Evolutionary conservation across 2,888 invertebrate species (phyloP).

Genomic region (Drosophila cyrtoloma): DNA sequence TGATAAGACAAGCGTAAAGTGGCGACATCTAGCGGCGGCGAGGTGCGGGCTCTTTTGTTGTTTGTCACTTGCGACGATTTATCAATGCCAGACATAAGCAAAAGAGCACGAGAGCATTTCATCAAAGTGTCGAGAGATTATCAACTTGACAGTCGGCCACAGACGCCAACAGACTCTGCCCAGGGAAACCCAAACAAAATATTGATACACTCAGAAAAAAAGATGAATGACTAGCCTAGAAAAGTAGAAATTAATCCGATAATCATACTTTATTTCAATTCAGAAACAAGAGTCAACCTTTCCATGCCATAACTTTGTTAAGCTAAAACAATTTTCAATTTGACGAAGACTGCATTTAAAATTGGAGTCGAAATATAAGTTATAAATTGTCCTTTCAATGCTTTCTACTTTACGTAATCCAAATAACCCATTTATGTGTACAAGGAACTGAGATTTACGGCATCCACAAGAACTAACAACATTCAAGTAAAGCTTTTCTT

Average conservation of each 20-base stretch:
- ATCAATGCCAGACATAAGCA: conserved; percentile 77
- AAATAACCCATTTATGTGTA: too few species aligned
- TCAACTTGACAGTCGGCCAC: conserved; percentile 65
- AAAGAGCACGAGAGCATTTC: conserved; percentile 65
- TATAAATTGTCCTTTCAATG: background rate
- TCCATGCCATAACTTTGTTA: background rate
- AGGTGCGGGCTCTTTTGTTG: conserved; percentile 50
- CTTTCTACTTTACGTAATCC: too few species aligned
- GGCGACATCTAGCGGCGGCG: conserved; percentile 64
- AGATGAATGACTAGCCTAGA: background rate
- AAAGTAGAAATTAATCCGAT: background rate
- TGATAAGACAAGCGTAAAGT: conserved; percentile 60
- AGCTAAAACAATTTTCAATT: background rate
- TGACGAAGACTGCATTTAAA: background rate
- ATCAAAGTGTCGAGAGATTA: conserved; percentile 82
- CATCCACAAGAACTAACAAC: background rate
- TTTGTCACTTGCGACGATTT: conserved; percentile 75
- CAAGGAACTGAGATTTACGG: background rate
- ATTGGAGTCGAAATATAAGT: background rate
- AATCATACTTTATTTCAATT: background rate
- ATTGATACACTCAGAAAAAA: background rate
- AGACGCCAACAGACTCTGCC: conserved; percentile 30
- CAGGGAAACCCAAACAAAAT: conserved; percentile 9
- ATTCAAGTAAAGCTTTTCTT: background rate
- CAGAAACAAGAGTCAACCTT: background rate